Evolutionary conservation across 2,797 vertebrate genomes (phyloP).

Genomic region (Pangasius macronema): DNA sequence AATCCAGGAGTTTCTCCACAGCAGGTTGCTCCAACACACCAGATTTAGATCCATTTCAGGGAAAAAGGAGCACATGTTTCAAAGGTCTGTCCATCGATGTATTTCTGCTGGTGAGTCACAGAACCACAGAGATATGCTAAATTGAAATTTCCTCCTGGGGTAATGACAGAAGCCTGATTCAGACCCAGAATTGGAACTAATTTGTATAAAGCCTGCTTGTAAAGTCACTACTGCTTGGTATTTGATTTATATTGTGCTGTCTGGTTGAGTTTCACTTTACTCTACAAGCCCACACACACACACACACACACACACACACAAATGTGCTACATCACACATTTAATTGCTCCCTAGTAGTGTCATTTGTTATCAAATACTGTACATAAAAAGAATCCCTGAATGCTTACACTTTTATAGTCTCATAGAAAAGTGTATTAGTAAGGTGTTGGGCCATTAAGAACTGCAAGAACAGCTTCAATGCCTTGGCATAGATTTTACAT

Average conservation of each 20-base stretch:
- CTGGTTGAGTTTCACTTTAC: not conserved
- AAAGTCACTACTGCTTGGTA: not conserved
- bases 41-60: conserved; percentile 9
- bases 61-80: not conserved
- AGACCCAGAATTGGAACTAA: conserved; percentile 6
- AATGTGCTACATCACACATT: not conserved
- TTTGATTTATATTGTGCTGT: conserved; percentile 2
- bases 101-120: not conserved
- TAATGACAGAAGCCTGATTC: conserved; percentile 1
- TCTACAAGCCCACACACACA: not conserved
- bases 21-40: not conserved
- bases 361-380: not conserved
- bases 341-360: not conserved
- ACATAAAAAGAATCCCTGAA: not conserved
- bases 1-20: conserved; percentile 24
- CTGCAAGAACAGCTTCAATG: not conserved
- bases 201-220: not conserved
- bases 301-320: not conserved
- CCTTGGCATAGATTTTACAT: not conserved
- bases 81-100: not conserved
- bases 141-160: conserved; percentile 23
- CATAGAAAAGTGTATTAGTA: not conserved
- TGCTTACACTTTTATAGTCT: not conserved
- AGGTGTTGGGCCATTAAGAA: not conserved
- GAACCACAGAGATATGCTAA: not conserved